Conservation (phyloP, 2,113 vertebrate species). For the Melanerpes formicivorus region DNA sequence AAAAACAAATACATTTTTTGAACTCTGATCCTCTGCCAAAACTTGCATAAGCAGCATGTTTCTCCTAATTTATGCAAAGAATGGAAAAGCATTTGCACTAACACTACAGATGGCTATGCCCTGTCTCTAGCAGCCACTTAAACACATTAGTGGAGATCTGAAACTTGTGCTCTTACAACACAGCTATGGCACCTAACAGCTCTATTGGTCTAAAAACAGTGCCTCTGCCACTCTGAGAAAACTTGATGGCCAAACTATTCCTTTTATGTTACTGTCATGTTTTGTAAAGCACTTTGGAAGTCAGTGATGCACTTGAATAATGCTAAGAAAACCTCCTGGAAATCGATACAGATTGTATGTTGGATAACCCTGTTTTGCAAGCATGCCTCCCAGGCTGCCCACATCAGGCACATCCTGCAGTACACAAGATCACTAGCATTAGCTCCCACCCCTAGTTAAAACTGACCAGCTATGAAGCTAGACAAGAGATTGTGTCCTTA, state of each 20-base stretch:
- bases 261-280: not conserved
- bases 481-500: not conserved
- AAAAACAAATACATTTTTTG: not conserved
- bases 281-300: constrained; percentile 3
- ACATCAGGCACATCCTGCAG: not conserved
- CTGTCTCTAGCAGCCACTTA: not conserved
- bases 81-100: constrained; percentile 1
- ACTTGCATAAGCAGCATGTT: constrained; percentile 12
- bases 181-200: not conserved
- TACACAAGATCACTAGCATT: not conserved
- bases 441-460: not conserved
- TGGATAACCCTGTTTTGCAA: not conserved
- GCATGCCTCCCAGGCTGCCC: not conserved
- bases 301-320: not conserved
- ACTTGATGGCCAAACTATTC: not conserved
- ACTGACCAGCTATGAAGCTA: not conserved
- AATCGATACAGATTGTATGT: not conserved
- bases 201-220: not conserved
- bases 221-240: not conserved
- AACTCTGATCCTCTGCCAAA: not conserved
- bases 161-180: not conserved
- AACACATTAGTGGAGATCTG: not conserved
- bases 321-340: constrained; percentile 6
- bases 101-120: constrained; percentile 31
- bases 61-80: constrained; percentile 44